Percentiles rank a stretch among this genome's conserved stretches.
phyloP scores from a whole-genome alignment of 1,140 invertebrate species.

The Papilio polyxenes region DNA sequence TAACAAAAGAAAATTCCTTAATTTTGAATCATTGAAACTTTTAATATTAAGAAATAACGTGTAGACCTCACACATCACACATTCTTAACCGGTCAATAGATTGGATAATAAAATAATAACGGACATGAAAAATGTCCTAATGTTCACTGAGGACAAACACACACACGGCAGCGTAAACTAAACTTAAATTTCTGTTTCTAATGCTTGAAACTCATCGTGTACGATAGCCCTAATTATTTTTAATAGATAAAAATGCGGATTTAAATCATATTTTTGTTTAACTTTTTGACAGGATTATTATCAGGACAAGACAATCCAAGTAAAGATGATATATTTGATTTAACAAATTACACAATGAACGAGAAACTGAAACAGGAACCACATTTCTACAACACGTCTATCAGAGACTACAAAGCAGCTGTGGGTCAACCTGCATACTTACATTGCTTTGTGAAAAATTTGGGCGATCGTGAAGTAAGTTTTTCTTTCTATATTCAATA shows the following conservation, averaged over 20 bases:
- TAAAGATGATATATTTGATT: constrained; percentile 9
- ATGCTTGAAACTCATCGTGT: too few relatives aligned
- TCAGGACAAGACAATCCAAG: neutral
- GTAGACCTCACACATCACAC: too few relatives aligned
- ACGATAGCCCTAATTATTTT: neutral
- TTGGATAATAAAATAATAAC: too few relatives aligned
- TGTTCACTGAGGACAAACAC: too few relatives aligned
- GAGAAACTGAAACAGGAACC: constrained; percentile 86
- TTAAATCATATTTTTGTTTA: neutral
- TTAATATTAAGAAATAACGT: too few relatives aligned
- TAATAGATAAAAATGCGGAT: too few relatives aligned
- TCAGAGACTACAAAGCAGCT: constrained; percentile 90
- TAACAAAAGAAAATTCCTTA: too few relatives aligned
- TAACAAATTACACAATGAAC: constrained; percentile 38
- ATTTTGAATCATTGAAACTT: too few relatives aligned
- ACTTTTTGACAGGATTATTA: constrained; percentile 13
- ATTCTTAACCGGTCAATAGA: too few relatives aligned
- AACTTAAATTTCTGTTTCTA: too few relatives aligned
- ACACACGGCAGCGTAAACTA: too few relatives aligned
- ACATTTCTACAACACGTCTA: constrained; percentile 92
- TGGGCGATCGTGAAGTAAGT: constrained; percentile 93
- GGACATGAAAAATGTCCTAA: too few relatives aligned
- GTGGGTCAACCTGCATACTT: constrained; percentile 93
- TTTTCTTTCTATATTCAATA: neutral
- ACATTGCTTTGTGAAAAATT: constrained; percentile 91